Conservation (phyloP, 2,888 invertebrate genomes). For the Epirrhoe tristata region DNA sequence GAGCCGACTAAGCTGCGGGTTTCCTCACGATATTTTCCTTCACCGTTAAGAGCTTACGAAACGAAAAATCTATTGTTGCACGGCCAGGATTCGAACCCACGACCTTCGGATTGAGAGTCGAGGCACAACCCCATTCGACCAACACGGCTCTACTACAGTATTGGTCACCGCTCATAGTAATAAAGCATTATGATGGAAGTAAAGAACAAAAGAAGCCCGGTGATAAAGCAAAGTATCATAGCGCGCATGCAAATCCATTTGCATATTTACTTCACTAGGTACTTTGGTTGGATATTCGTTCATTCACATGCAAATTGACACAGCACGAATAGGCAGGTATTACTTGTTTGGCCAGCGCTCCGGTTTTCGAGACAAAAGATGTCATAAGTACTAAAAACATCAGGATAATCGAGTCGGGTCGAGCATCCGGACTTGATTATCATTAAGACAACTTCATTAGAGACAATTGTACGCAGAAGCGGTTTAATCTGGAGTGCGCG, state of each 20-base stretch:
- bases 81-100: too few relatives aligned
- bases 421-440: slow-evolving; percentile 26
- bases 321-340: slow-evolving; percentile 30
- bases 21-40: too few relatives aligned
- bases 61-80: too few relatives aligned
- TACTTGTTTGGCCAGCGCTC: slow-evolving; percentile 20
- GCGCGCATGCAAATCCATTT: slow-evolving; percentile 38
- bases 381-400: slow-evolving; percentile 24
- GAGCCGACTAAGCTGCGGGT: too few relatives aligned
- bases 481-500: slow-evolving; percentile 58
- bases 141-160: too few relatives aligned
- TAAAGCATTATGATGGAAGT: neutral
- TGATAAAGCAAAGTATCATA: slow-evolving; percentile 26
- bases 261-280: slow-evolving; percentile 38
- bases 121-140: too few relatives aligned
- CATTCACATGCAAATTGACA: slow-evolving; percentile 44
- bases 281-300: slow-evolving; percentile 34
- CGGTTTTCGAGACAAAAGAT: slow-evolving; percentile 28
- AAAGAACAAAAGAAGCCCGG: slow-evolving; percentile 2
- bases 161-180: neutral
- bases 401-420: slow-evolving; percentile 31
- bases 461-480: slow-evolving; percentile 60
- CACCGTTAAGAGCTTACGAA: too few relatives aligned
- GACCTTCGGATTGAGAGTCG: too few relatives aligned
- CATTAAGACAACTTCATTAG: slow-evolving; percentile 58